These are phyloP conservation scores for Asbolus verrucosus DNA, from an alignment of 1,140 invertebrate species.

Conservation along the genomic window DNA sequence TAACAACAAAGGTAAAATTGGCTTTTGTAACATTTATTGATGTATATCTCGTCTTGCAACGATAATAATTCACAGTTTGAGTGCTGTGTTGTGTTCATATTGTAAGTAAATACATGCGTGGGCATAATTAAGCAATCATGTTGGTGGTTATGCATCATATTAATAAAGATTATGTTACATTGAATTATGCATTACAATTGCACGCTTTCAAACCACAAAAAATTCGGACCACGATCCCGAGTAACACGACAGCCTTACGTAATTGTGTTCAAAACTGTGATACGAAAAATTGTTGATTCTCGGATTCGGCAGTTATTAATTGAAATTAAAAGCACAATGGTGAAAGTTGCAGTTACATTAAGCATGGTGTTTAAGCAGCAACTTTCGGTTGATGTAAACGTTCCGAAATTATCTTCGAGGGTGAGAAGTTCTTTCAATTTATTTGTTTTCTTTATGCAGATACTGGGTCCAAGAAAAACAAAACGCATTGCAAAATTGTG, in stretches of 20 bases:
- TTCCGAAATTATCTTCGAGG: background rate
- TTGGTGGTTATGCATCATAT: background rate
- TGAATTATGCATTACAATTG: background rate
- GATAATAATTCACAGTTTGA: too few species aligned
- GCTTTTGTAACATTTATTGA: too few species aligned
- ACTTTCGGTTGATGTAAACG: too few species aligned
- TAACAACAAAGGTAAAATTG: too few species aligned
- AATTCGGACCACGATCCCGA: background rate
- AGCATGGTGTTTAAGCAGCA: background rate
- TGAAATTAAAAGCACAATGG: conserved; percentile 20
- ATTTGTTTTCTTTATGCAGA: background rate
- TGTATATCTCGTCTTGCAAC: too few species aligned
- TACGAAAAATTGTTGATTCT: conserved; percentile 5
- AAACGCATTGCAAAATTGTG: background rate
- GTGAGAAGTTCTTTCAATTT: conserved; percentile 14
- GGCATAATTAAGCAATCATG: conserved; percentile 3
- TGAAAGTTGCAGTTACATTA: conserved; percentile 1
- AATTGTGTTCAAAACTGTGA: background rate
- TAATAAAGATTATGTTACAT: background rate
- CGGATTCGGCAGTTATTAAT: conserved; percentile 13
- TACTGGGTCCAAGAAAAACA: background rate
- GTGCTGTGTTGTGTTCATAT: too few species aligned
- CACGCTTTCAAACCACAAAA: conserved; percentile 15
- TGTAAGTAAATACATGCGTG: background rate
- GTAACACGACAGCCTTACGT: conserved; percentile 3